Percentiles rank a stretch among this genome's conserved stretches.
phyloP scores from a whole-genome alignment of 2,797 vertebrate genomes.

The Loriculus beryllinus region DNA sequence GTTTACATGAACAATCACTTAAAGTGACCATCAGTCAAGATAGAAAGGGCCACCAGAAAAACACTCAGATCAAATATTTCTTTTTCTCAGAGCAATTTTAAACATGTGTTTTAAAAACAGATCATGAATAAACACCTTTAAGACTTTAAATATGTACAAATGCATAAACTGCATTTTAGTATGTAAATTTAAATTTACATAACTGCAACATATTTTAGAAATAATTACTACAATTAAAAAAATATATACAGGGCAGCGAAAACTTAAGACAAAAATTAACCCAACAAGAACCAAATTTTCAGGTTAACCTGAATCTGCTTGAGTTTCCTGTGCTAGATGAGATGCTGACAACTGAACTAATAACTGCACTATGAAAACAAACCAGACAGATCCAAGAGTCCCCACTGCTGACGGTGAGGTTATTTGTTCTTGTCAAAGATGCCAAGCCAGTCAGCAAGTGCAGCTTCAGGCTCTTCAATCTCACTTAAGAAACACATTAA shows the following conservation, averaged over 20 bases:
- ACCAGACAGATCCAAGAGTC: neutral
- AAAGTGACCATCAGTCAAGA: neutral
- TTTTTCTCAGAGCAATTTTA: neutral
- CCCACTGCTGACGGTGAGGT: neutral
- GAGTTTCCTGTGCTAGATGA: neutral
- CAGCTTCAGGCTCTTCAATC: neutral
- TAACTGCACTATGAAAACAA: neutral
- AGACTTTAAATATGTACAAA: neutral
- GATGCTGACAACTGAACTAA: neutral
- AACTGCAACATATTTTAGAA: neutral
- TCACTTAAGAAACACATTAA: neutral
- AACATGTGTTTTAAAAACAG: neutral
- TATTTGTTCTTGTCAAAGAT: neutral
- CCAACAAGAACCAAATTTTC: neutral
- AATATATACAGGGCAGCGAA: neutral
- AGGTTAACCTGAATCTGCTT: neutral
- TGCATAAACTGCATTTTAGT: neutral
- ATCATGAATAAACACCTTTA: neutral
- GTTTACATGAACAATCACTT: neutral
- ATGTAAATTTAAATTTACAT: neutral
- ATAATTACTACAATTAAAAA: neutral
- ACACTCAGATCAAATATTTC: neutral
- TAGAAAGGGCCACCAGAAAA: neutral
- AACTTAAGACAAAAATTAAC: neutral
- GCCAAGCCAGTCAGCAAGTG: neutral